phyloP scores from a whole-genome alignment of 2,113 vertebrate species.

The Sylvia atricapilla region DNA sequence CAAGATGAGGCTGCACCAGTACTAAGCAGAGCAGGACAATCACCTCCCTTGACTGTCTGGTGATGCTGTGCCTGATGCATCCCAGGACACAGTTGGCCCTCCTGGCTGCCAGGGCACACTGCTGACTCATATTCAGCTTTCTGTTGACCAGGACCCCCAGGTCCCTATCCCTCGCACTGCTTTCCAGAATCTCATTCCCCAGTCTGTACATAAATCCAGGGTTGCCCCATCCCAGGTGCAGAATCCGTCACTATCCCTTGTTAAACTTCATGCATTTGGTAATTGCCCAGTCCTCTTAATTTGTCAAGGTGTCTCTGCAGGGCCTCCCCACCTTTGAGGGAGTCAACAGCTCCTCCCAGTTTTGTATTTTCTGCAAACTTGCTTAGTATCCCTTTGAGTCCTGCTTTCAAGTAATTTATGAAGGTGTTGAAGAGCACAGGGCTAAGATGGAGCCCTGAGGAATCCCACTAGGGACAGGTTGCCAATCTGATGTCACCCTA shows the following conservation, averaged over 20 bases:
- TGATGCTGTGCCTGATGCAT: too few relatives aligned
- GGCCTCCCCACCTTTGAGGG: too few relatives aligned
- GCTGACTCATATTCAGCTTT: too few relatives aligned
- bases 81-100: too few relatives aligned
- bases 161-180: neutral
- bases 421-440: neutral
- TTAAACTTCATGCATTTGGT: neutral
- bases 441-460: neutral
- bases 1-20: too few relatives aligned
- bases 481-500: neutral
- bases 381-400: too few relatives aligned
- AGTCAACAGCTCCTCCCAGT: too few relatives aligned
- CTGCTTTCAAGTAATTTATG: neutral
- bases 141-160: neutral
- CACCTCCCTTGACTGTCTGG: too few relatives aligned
- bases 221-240: neutral
- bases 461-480: neutral
- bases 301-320: too few relatives aligned
- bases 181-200: neutral
- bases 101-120: too few relatives aligned
- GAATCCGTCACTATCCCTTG: neutral
- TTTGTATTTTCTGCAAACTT: too few relatives aligned
- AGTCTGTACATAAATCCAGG: neutral
- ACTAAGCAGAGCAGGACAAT: too few relatives aligned
- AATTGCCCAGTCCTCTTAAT: neutral